Conservation (phyloP, 2,888 invertebrate genomes). For the Platycnemis pennipes region DNA sequence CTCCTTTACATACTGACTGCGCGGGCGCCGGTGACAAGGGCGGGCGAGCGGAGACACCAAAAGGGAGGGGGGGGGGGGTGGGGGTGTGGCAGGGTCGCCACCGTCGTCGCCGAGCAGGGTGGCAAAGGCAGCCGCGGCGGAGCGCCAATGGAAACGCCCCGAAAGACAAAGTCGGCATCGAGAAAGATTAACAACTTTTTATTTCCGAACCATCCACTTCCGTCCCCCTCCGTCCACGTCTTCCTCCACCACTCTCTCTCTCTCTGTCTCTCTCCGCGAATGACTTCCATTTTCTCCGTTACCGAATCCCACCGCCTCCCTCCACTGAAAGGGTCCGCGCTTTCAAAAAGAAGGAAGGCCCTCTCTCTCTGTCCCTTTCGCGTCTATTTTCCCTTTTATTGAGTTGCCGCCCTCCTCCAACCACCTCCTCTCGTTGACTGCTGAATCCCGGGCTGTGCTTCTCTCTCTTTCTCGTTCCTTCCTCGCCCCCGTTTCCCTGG, state of each 20-base stretch:
- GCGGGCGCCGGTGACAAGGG: background rate
- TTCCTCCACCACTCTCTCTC: background rate
- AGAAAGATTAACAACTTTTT: slow-evolving; percentile 39
- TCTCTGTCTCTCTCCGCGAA: background rate
- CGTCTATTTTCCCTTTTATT: slow-evolving; percentile 9
- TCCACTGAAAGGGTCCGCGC: background rate
- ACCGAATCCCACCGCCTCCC: background rate
- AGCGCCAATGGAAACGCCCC: slow-evolving; percentile 20
- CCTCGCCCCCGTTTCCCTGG: background rate
- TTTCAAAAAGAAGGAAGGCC: slow-evolving; percentile 19
- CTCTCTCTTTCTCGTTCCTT: background rate
- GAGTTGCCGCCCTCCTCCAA: background rate
- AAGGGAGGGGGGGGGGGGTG: background rate
- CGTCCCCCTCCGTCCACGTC: background rate
- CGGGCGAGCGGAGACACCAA: background rate
- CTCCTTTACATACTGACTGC: background rate
- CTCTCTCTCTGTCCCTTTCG: background rate
- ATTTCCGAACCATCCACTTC: background rate
- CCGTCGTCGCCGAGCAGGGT: background rate
- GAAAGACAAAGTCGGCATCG: slow-evolving; percentile 30
- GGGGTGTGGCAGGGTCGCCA: too few species aligned
- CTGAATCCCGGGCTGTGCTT: background rate
- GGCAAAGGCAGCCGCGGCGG: background rate
- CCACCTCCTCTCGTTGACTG: background rate
- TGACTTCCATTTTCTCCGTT: background rate